A percentile compares a stretch with the other conserved stretches of the same genome.
Evolutionary conservation across 2,797 vertebrate species (phyloP).

Genomic region (Vultur gryphus): DNA sequence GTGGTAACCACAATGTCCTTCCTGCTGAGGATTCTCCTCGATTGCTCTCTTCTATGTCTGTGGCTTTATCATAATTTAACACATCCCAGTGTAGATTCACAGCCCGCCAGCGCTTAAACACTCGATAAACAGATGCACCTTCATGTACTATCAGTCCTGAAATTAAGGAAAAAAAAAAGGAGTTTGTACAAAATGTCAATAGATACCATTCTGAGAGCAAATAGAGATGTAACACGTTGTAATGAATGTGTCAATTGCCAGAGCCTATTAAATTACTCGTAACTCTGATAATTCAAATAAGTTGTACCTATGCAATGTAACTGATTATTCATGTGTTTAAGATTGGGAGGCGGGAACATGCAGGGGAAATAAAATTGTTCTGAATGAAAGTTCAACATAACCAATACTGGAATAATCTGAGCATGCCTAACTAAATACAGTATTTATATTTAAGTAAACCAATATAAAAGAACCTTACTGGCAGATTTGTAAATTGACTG

Average conservation of each 20-base stretch:
- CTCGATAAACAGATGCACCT: conserved; percentile 90
- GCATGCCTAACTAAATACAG: not conserved
- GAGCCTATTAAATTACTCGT: not conserved
- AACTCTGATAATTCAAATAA: not conserved
- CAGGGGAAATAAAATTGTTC: not conserved
- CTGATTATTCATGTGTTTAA: not conserved
- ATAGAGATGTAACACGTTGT: not conserved
- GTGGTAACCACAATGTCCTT: conserved; percentile 82
- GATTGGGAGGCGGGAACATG: not conserved
- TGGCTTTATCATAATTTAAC: conserved; percentile 89
- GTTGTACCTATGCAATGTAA: not conserved
- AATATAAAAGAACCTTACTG: not conserved
- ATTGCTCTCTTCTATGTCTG: conserved; percentile 86
- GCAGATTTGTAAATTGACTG: not conserved
- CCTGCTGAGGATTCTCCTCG: conserved; percentile 76
- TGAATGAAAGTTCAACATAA: not conserved
- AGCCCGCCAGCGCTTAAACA: conserved; percentile 92
- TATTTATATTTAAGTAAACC: not conserved
- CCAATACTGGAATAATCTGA: not conserved
- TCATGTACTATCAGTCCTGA: conserved; percentile 90
- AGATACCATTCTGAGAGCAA: not conserved
- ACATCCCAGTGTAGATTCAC: conserved; percentile 94
- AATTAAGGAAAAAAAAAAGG: conserved; percentile 19
- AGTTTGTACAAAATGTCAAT: not conserved
- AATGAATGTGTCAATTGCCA: not conserved